These are phyloP conservation scores for Panulirus ornatus DNA, from an alignment of 1,140 invertebrate genomes.

Conservation along the genomic window DNA sequence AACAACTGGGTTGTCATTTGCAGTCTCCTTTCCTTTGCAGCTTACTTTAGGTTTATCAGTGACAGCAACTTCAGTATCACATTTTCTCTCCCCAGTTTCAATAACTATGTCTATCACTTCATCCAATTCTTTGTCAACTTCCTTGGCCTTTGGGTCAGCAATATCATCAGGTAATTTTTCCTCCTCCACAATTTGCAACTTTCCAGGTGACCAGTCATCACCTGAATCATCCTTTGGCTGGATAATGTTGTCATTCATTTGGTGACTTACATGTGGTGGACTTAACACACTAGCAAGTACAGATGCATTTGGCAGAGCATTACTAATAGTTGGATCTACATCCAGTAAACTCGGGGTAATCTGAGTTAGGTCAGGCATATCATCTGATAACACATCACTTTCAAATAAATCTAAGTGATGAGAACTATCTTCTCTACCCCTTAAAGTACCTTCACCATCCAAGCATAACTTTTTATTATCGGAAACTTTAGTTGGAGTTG, in stretches of 20 bases:
- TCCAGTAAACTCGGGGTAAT: slow-evolving; percentile 69
- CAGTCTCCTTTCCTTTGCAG: background rate
- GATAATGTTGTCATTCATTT: slow-evolving; percentile 26
- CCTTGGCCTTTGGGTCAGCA: background rate
- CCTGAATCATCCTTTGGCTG: background rate
- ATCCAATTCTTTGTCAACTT: slow-evolving; percentile 25
- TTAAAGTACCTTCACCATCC: background rate
- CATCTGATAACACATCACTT: slow-evolving; percentile 50
- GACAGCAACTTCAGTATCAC: background rate
- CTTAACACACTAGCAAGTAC: slow-evolving; percentile 59
- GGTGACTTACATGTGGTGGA: slow-evolving; percentile 35
- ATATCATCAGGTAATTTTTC: slow-evolving; percentile 7
- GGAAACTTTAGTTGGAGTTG: background rate
- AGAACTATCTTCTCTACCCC: slow-evolving; percentile 1
- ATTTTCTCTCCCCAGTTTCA: slow-evolving; percentile 22
- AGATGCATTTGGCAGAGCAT: slow-evolving; percentile 67
- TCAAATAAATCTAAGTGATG: slow-evolving; percentile 64
- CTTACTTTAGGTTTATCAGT: background rate
- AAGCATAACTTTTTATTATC: slow-evolving; percentile 24
- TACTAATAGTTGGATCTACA: slow-evolving; percentile 65
- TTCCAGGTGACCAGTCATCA: slow-evolving; percentile 15
- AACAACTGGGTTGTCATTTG: background rate
- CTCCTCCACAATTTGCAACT: slow-evolving; percentile 13
- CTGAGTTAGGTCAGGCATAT: slow-evolving; percentile 69
- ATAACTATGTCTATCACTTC: slow-evolving; percentile 40